A percentile compares a stretch with the other conserved stretches of the same genome.
Conservation (phyloP, 2,797 vertebrate genomes). For the Eurystomus glaucurus region DNA sequence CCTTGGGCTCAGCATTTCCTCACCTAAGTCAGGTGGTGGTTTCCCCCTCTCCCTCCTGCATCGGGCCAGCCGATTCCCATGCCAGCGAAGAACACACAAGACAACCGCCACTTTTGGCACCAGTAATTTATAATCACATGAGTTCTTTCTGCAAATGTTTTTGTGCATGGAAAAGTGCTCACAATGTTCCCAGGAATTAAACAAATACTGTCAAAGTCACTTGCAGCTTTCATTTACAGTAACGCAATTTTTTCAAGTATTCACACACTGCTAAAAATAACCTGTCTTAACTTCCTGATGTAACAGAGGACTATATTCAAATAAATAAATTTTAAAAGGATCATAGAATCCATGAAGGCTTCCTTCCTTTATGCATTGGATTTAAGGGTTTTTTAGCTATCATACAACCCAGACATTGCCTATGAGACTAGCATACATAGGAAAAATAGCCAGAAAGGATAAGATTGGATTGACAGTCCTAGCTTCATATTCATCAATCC, state of each 20-base stretch:
- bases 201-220: background rate
- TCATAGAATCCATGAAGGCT: background rate
- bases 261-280: background rate
- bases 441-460: background rate
- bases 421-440: background rate
- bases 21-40: background rate
- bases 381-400: background rate
- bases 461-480: background rate
- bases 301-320: background rate
- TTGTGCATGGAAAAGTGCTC: background rate
- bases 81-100: background rate
- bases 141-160: background rate
- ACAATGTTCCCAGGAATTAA: background rate
- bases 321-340: conserved; percentile 28
- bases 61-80: background rate
- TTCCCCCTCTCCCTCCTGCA: background rate
- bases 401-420: background rate
- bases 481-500: background rate
- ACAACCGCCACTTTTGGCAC: background rate
- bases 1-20: background rate
- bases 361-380: background rate
- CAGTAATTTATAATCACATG: background rate
- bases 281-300: background rate
- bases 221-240: background rate
- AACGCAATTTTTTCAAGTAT: background rate